Evolutionary conservation across 2,888 invertebrate genomes (phyloP).

Genomic region (Agrotis exclamationis): DNA sequence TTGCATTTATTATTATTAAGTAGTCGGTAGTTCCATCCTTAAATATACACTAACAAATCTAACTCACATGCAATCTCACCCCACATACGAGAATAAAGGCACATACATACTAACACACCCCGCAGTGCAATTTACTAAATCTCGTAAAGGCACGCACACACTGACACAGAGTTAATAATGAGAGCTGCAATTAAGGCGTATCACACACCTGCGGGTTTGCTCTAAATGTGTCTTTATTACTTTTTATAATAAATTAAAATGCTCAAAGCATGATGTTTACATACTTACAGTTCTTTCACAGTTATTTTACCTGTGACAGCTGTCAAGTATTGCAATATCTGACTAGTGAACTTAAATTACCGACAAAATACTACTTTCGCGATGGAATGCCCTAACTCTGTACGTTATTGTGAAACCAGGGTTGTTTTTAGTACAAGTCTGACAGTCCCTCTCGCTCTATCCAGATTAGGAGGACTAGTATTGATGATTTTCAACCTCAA

Average conservation of each 20-base stretch:
- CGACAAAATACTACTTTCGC: too few species aligned
- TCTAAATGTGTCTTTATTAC: constrained; percentile 57
- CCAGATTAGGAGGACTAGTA: too few species aligned
- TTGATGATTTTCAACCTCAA: too few species aligned
- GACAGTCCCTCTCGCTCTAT: too few species aligned
- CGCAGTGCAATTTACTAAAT: constrained; percentile 45
- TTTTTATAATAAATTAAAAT: constrained; percentile 47
- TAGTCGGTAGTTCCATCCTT: too few species aligned
- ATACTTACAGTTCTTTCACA: constrained; percentile 5
- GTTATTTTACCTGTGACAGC: background rate
- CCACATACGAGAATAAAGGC: constrained; percentile 4
- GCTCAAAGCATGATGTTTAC: constrained; percentile 21
- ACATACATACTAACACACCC: constrained; percentile 17
- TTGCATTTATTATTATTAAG: too few species aligned
- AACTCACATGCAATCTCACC: background rate
- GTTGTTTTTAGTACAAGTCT: too few species aligned
- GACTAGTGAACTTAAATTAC: too few species aligned
- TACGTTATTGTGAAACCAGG: too few species aligned
- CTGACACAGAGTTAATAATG: constrained; percentile 57
- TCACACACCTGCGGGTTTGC: constrained; percentile 61
- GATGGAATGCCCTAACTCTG: too few species aligned
- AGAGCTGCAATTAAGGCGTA: constrained; percentile 66
- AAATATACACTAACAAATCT: too few species aligned
- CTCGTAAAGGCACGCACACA: constrained; percentile 34
- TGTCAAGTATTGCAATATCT: too few species aligned